Evolutionary conservation across 1,140 invertebrate genomes (phyloP).

Genomic region (Orchestia grillus): DNA sequence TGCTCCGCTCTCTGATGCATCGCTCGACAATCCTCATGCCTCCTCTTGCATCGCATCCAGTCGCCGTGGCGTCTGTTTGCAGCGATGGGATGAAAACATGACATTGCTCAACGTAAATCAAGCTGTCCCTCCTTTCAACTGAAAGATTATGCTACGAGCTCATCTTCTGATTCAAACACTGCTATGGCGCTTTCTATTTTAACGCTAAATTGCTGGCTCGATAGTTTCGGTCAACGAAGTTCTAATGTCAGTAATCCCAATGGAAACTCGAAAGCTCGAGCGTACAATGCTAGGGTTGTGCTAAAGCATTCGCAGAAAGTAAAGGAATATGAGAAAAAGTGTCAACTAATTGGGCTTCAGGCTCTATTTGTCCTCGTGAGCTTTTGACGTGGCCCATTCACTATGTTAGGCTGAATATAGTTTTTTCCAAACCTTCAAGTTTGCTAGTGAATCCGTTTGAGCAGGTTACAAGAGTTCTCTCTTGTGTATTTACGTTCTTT

Average conservation of each 20-base stretch:
- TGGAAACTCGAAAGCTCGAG: background rate
- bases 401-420: too few species aligned
- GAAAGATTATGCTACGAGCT: background rate
- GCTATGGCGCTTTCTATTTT: background rate
- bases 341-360: background rate
- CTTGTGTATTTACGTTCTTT: background rate
- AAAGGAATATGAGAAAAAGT: background rate
- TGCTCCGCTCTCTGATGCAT: slow-evolving; percentile 2
- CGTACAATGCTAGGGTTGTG: background rate
- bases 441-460: background rate
- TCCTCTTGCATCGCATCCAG: slow-evolving; percentile 14
- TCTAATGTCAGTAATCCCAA: background rate
- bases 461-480: background rate
- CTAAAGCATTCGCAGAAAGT: background rate
- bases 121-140: background rate
- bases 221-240: background rate
- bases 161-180: background rate
- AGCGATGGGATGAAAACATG: background rate
- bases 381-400: too few species aligned
- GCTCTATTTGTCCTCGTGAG: background rate
- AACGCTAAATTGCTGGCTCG: background rate
- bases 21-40: slow-evolving; percentile 12
- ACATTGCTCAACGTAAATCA: background rate
- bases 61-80: background rate
- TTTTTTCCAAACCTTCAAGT: background rate